These are phyloP conservation scores for Drosophila recens DNA, from an alignment of 2,888 invertebrate genomes.

Conservation along the genomic window DNA sequence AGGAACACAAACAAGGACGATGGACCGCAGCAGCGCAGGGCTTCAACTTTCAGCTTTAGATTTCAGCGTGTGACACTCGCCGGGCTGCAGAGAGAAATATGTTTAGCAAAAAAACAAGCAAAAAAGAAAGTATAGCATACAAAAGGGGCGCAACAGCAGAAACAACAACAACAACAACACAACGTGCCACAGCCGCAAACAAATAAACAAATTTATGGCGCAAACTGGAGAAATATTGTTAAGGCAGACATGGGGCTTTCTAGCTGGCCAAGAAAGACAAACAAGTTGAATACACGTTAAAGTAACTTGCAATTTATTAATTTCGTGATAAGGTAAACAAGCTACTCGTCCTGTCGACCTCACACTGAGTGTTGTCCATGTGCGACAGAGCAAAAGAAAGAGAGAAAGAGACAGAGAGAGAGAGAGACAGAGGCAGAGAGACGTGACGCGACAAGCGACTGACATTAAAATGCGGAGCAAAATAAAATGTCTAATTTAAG, in stretches of 20 bases:
- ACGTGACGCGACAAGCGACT: conserved; percentile 25
- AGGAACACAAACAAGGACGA: conserved; percentile 16
- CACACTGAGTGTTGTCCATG: conserved; percentile 6
- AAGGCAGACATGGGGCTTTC: conserved; percentile 28
- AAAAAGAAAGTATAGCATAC: conserved; percentile 20
- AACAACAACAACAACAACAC: conserved; percentile 44
- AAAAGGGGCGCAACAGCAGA: conserved; percentile 46
- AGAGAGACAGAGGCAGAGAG: neutral
- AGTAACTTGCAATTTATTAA: conserved; percentile 80
- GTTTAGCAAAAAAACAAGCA: conserved; percentile 64
- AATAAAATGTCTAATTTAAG: conserved; percentile 77
- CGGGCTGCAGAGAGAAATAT: conserved; percentile 67
- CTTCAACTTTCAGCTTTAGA: conserved; percentile 48
- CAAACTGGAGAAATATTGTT: conserved; percentile 78
- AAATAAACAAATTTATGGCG: conserved; percentile 80
- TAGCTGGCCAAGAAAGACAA: conserved; percentile 62
- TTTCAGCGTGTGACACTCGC: conserved; percentile 56
- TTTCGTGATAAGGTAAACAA: conserved; percentile 80
- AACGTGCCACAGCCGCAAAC: conserved; percentile 49
- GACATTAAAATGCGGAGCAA: conserved; percentile 44
- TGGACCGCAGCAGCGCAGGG: conserved; percentile 41
- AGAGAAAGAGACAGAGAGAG: neutral
- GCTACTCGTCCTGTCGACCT: conserved; percentile 25
- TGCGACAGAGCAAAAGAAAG: neutral
- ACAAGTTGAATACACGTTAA: conserved; percentile 72